Percentiles rank a stretch among this genome's conserved stretches.
phyloP scores from a whole-genome alignment of 2,113 vertebrate species.

The Eonycteris spelaea region DNA sequence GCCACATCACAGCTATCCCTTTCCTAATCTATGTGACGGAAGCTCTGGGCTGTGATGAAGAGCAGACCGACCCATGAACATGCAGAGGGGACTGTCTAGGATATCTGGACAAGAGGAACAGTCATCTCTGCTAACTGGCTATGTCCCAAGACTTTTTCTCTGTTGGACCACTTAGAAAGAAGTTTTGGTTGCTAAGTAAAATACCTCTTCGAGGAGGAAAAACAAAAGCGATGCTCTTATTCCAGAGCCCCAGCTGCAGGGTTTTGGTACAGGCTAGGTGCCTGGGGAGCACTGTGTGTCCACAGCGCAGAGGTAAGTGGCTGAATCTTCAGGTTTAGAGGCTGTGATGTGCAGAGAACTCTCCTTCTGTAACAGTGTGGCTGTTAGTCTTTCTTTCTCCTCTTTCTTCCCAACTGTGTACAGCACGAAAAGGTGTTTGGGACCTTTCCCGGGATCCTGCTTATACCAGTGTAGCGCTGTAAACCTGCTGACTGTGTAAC shows the following conservation, averaged over 20 bases:
- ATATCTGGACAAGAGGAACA: background rate
- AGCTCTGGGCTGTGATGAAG: background rate
- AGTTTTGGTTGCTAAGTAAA: background rate
- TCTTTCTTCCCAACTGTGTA: background rate
- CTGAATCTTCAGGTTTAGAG: background rate
- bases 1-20: background rate
- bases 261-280: background rate
- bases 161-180: background rate
- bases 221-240: background rate
- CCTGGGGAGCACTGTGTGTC: background rate
- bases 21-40: background rate
- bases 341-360: constrained; percentile 4
- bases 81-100: background rate
- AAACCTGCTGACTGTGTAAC: accelerated
- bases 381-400: background rate
- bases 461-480: background rate
- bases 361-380: background rate
- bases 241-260: background rate
- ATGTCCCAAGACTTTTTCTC: background rate
- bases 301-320: constrained; percentile 31
- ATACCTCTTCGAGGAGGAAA: background rate
- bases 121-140: background rate
- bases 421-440: background rate
- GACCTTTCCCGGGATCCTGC: background rate
- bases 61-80: background rate